Percentiles rank a stretch among this genome's conserved stretches.
Conservation (phyloP, 2,888 invertebrate genomes). For the Caenorhabditis afra region DNA sequence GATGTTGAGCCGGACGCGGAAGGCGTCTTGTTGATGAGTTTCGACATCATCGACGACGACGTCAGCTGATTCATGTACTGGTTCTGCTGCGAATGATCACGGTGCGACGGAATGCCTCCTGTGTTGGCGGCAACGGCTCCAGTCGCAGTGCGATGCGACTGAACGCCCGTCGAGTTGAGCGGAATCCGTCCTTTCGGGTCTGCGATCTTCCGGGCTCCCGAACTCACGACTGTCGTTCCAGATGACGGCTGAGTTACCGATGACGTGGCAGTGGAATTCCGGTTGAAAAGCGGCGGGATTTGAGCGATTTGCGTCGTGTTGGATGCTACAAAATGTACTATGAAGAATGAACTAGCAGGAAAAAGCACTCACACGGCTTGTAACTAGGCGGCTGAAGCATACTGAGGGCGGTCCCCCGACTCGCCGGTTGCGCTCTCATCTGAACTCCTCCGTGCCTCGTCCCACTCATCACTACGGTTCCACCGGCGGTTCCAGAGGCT, state of each 20-base stretch:
- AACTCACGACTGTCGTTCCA: conserved; percentile 45
- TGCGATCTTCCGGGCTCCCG: conserved; percentile 57
- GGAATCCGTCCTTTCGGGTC: conserved; percentile 68
- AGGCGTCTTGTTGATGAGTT: conserved; percentile 47
- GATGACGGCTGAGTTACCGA: conserved; percentile 21
- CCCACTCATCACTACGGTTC: conserved; percentile 55
- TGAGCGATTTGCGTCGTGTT: conserved; percentile 51
- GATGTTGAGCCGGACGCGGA: conserved; percentile 4
- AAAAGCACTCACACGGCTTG: conserved; percentile 45
- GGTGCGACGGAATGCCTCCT: conserved; percentile 53
- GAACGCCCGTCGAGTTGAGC: conserved; percentile 49
- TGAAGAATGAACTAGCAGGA: not conserved
- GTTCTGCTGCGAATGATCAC: conserved; percentile 46
- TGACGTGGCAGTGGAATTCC: conserved; percentile 37
- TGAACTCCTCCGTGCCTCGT: conserved; percentile 62
- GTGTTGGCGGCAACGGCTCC: conserved; percentile 54
- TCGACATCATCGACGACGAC: conserved; percentile 60
- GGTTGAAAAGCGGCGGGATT: conserved; percentile 56
- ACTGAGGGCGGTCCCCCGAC: conserved; percentile 49
- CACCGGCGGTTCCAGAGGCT: not conserved
- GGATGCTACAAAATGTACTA: conserved; percentile 47
- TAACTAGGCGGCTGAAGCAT: conserved; percentile 54
- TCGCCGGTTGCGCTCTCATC: conserved; percentile 64
- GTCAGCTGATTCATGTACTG: conserved; percentile 60
- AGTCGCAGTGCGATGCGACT: conserved; percentile 55